Conservation (phyloP, 2,888 invertebrate species). For the Drosophila hamatofila region DNA sequence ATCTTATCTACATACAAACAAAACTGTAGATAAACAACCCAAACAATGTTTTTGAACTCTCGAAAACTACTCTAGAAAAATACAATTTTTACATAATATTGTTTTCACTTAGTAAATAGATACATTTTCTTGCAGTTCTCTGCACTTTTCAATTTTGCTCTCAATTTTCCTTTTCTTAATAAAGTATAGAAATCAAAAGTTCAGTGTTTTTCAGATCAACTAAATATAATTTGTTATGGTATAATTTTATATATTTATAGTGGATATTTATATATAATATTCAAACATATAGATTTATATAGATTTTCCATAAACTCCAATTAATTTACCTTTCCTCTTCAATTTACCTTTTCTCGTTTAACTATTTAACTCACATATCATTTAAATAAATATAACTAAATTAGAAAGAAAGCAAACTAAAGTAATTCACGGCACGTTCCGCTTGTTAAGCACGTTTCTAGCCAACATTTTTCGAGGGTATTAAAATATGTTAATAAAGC, state of each 20-base stretch:
- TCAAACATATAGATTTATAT: background rate
- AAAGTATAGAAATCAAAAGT: no score
- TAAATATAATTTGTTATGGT: no score
- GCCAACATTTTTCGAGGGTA: conserved; percentile 39
- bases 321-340: no score
- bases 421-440: conserved; percentile 14
- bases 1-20: no score
- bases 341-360: background rate
- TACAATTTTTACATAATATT: background rate
- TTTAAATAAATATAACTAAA: conserved; percentile 4
- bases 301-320: background rate
- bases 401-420: conserved; percentile 4
- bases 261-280: background rate
- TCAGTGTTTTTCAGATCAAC: no score
- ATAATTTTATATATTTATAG: background rate
- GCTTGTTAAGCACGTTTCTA: conserved; percentile 18
- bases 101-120: no score
- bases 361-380: background rate
- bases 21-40: no score
- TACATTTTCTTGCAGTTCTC: no score
- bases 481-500: conserved; percentile 77
- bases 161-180: no score
- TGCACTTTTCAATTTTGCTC: background rate
- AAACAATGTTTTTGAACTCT: no score
- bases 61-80: background rate